A percentile compares a stretch with the other conserved stretches of the same genome.
These are phyloP conservation scores for Hypomesus transpacificus DNA, from an alignment of 2,113 vertebrate species.

Conservation along the genomic window DNA sequence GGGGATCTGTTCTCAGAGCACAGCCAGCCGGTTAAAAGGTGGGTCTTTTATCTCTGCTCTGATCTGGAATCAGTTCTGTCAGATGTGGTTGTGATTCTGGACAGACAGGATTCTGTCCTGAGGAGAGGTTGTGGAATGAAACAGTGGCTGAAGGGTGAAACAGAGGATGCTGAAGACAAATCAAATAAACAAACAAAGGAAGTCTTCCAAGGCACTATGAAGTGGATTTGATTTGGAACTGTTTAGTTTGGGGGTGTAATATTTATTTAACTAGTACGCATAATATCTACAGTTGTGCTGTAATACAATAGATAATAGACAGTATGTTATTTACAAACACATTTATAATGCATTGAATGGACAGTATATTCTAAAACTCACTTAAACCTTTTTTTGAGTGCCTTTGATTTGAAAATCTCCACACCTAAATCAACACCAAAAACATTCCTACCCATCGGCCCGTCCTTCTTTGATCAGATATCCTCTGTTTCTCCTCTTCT, in stretches of 20 bases:
- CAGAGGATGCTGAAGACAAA: conserved; percentile 48
- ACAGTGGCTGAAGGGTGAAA: conserved; percentile 39
- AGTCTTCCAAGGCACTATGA: too few species aligned
- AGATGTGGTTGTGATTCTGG: conserved; percentile 15
- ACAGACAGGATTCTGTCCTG: background rate
- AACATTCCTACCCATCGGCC: background rate
- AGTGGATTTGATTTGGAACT: background rate
- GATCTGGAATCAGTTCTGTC: conserved; percentile 20
- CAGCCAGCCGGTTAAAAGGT: conserved; percentile 55
- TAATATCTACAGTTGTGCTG: too few species aligned
- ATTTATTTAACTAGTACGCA: background rate
- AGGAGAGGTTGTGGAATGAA: conserved; percentile 18
- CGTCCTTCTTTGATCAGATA: conserved; percentile 32
- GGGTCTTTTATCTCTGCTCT: conserved; percentile 23
- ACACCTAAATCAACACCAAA: background rate
- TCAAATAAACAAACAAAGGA: background rate
- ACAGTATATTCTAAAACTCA: too few species aligned
- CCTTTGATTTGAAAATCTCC: conserved; percentile 12
- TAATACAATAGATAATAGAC: too few species aligned
- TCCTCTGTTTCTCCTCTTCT: conserved; percentile 65
- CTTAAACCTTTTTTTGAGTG: background rate
- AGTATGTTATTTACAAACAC: too few species aligned
- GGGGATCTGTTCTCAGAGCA: conserved; percentile 52
- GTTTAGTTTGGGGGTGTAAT: background rate
- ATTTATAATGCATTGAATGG: too few species aligned